A percentile compares a stretch with the other conserved stretches of the same genome.
Conservation (phyloP, 2,888 invertebrate genomes). For the Meganola albula region DNA sequence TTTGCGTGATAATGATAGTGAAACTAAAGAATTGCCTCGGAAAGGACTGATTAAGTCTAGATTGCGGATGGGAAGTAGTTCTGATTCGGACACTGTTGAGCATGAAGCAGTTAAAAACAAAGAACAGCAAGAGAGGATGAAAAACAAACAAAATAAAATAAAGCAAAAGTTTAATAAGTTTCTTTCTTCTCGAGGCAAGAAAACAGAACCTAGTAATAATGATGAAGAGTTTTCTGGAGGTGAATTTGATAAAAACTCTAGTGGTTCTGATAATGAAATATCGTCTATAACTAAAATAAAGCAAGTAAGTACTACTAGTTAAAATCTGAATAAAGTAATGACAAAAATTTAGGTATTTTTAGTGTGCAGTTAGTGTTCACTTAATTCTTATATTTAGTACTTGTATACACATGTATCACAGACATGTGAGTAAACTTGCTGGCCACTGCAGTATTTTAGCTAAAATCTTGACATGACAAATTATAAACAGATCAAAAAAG, state of each 20-base stretch:
- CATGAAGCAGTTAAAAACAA: conserved; percentile 27
- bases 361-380: no score
- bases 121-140: conserved; percentile 44
- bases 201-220: conserved; percentile 7
- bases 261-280: conserved; percentile 28
- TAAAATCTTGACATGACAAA: no score
- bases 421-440: no score
- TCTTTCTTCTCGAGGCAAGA: conserved; percentile 34
- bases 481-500: no score
- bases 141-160: conserved; percentile 49
- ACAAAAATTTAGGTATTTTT: no score
- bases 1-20: conserved; percentile 15
- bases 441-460: no score
- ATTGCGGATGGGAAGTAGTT: conserved; percentile 16
- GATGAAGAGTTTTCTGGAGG: conserved; percentile 13
- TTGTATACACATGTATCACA: no score
- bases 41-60: conserved; percentile 27
- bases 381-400: no score
- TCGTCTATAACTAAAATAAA: conserved; percentile 47
- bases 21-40: conserved; percentile 7
- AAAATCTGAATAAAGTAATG: no score
- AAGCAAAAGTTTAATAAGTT: conserved; percentile 54
- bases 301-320: conserved; percentile 48
- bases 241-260: conserved; percentile 9
- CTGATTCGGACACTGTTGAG: conserved; percentile 22